These are phyloP conservation scores for Tetrax tetrax DNA, from an alignment of 2,113 vertebrate genomes.

Conservation along the genomic window DNA sequence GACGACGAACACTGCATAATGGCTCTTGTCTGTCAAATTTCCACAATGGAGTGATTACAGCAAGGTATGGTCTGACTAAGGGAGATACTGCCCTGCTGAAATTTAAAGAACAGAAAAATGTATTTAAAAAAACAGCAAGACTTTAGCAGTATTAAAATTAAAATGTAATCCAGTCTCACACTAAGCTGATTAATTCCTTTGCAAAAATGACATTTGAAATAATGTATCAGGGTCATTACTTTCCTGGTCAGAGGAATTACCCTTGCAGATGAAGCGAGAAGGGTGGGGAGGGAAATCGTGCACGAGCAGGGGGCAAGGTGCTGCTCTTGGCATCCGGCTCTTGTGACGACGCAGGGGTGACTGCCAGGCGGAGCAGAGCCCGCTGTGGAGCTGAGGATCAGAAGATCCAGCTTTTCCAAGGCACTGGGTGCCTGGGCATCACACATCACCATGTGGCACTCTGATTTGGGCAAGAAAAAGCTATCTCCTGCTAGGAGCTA, in stretches of 20 bases:
- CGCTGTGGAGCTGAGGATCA: rapidly evolving
- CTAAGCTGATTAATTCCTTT: conserved; percentile 56
- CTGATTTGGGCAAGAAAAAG: neutral
- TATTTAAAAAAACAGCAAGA: neutral
- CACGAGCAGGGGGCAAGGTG: neutral
- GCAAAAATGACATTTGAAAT: conserved; percentile 28
- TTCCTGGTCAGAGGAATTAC: neutral
- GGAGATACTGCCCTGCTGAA: neutral
- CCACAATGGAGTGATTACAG: neutral
- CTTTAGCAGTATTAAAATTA: conserved; percentile 51
- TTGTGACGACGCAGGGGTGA: rapidly evolving
- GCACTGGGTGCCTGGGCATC: neutral
- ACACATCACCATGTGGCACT: neutral
- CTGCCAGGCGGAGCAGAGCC: neutral
- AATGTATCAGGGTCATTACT: conserved; percentile 1
- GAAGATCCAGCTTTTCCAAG: neutral
- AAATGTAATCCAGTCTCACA: conserved; percentile 47
- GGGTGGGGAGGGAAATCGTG: neutral
- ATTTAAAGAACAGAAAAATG: neutral
- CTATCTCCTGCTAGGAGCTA: neutral
- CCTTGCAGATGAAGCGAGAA: neutral
- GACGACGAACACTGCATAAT: neutral
- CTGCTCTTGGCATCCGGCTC: neutral
- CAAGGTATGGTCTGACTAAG: neutral
- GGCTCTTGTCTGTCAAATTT: neutral